phyloP scores from a whole-genome alignment of 92 coral and sea anemone genomes.

The Montipora capitata region DNA sequence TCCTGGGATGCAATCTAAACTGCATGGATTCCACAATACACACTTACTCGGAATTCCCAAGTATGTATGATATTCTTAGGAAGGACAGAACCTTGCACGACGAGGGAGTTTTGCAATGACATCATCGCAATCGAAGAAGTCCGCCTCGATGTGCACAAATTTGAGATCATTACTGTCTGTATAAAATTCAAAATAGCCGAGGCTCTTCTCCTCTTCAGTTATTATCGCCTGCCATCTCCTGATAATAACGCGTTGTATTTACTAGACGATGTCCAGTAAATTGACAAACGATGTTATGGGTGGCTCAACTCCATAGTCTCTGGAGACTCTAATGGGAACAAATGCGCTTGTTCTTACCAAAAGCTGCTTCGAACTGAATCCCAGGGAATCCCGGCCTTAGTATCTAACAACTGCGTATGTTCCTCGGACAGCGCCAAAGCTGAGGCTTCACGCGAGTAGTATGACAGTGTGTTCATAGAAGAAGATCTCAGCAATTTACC shows the following conservation, averaged over 20 bases:
- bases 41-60: constrained; percentile 41
- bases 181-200: constrained; percentile 16
- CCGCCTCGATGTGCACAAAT: constrained; percentile 33
- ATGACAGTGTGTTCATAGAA: too few species aligned
- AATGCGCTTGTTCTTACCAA: constrained; percentile 17
- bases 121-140: not conserved
- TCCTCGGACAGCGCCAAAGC: too few species aligned
- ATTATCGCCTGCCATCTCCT: constrained; percentile 21
- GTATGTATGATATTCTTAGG: constrained; percentile 32
- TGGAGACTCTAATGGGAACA: not conserved
- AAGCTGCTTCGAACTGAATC: constrained; percentile 20
- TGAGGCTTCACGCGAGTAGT: too few species aligned
- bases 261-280: not conserved
- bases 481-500: not conserved
- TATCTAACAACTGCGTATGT: too few species aligned
- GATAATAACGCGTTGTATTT: constrained; percentile 18
- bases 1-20: not conserved
- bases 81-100: not conserved
- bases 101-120: too few species aligned
- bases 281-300: not conserved
- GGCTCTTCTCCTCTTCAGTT: constrained; percentile 17
- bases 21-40: constrained; percentile 44
- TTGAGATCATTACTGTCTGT: constrained; percentile 46
- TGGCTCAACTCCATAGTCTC: constrained; percentile 25
- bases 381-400: not conserved